Conservation (phyloP, 2,113 vertebrate genomes). For the Oreochromis niloticus region DNA sequence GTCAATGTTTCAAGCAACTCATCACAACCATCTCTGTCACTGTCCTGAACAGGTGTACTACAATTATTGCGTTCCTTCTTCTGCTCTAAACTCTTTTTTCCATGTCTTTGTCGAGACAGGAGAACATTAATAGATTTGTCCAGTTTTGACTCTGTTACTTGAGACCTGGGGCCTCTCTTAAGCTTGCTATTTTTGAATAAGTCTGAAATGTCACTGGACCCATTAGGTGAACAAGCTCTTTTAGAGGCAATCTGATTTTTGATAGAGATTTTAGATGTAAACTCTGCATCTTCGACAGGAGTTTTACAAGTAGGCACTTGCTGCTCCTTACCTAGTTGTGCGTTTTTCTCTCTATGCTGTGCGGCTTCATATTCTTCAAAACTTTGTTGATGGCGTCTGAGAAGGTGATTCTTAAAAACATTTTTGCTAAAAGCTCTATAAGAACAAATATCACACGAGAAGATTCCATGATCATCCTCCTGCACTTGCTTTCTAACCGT, state of each 20-base stretch:
- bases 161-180: constrained; percentile 79
- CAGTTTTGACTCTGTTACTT: constrained; percentile 79
- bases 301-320: constrained; percentile 9
- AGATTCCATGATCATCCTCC: constrained; percentile 9
- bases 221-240: constrained; percentile 51
- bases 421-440: constrained; percentile 83
- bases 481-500: constrained; percentile 27
- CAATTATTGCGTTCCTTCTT: constrained; percentile 72
- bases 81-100: constrained; percentile 68
- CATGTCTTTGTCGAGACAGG: constrained; percentile 76
- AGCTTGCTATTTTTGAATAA: constrained; percentile 81
- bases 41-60: constrained; percentile 68
- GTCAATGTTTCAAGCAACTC: constrained; percentile 62
- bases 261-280: constrained; percentile 57
- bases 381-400: constrained; percentile 78
- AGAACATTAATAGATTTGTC: constrained; percentile 81
- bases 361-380: constrained; percentile 44
- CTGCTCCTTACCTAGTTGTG: constrained; percentile 13
- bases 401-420: constrained; percentile 85
- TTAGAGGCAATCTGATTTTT: constrained; percentile 46
- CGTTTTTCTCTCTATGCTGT: constrained; percentile 12
- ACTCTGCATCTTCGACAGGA: constrained; percentile 43
- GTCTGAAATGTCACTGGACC: constrained; percentile 77
- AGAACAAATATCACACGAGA: constrained; percentile 84
- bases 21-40: constrained; percentile 67